phyloP scores from a whole-genome alignment of 2,113 vertebrate genomes.

The Scophthalmus maximus region DNA sequence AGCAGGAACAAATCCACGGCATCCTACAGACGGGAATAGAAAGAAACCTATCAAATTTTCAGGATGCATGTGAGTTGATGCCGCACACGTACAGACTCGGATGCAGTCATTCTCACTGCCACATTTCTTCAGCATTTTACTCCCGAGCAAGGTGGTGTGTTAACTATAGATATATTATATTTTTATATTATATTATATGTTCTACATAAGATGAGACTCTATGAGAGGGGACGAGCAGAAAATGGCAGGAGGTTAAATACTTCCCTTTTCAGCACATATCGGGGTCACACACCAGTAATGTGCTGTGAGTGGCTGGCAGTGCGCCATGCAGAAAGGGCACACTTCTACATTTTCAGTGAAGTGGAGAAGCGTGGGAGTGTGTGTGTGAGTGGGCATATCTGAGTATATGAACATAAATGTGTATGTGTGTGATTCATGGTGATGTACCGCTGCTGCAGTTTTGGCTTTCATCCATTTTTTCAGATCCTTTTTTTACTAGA shows the following conservation, averaged over 20 bases:
- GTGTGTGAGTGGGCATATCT: conserved; percentile 21
- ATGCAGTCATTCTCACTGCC: background rate
- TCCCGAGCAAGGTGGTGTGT: background rate
- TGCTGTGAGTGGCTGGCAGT: conserved; percentile 63
- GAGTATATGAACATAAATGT: conserved; percentile 2
- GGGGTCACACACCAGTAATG: conserved; percentile 71
- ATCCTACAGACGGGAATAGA: conserved; percentile 60
- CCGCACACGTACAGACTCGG: background rate
- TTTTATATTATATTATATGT: no score
- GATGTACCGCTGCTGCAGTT: conserved; percentile 47
- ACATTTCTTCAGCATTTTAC: conserved; percentile 5
- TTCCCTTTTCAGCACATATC: conserved; percentile 58
- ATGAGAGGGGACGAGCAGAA: conserved; percentile 37
- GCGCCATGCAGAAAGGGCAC: conserved; percentile 68
- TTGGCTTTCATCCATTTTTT: conserved; percentile 52
- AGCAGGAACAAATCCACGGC: conserved; percentile 62
- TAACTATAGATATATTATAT: conserved; percentile 8
- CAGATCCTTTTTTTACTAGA: conserved; percentile 38
- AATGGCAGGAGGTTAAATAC: conserved; percentile 72
- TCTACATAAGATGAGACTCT: conserved; percentile 26
- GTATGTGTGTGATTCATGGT: conserved; percentile 29
- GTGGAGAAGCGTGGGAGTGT: conserved; percentile 37
- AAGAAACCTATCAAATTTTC: conserved; percentile 39
- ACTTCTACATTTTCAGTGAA: conserved; percentile 50
- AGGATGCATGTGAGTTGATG: background rate